Evolutionary conservation across 2,888 invertebrate species (phyloP).

Genomic region (Leucania comma): DNA sequence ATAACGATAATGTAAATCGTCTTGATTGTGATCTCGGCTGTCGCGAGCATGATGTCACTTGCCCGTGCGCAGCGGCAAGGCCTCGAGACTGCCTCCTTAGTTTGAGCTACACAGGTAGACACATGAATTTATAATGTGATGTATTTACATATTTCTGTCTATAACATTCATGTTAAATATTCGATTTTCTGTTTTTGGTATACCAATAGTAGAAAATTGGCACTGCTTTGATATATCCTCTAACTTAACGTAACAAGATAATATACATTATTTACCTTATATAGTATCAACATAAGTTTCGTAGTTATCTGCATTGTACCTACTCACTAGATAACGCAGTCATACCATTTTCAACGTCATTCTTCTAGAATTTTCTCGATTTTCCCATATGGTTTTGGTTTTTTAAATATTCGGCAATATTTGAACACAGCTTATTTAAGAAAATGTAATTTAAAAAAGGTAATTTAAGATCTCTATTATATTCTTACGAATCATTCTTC

Average conservation of each 20-base stretch:
- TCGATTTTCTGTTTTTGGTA: neutral
- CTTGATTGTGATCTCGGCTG: constrained; percentile 84
- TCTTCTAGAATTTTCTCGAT: neutral
- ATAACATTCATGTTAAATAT: neutral
- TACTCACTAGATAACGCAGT: neutral
- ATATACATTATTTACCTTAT: too few relatives aligned
- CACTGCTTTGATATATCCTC: neutral
- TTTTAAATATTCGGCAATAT: neutral
- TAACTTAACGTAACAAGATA: neutral
- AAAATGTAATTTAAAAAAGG: too few relatives aligned
- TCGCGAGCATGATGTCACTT: constrained; percentile 84
- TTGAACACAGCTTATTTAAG: neutral
- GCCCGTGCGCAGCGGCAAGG: constrained; percentile 68
- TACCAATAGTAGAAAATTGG: neutral
- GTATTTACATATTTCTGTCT: constrained; percentile 32
- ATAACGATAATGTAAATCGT: constrained; percentile 87
- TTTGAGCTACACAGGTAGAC: constrained; percentile 63
- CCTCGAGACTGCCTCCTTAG: constrained; percentile 69
- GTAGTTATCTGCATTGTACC: neutral
- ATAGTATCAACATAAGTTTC: too few relatives aligned
- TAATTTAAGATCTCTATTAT: too few relatives aligned
- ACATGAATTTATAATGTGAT: constrained; percentile 64
- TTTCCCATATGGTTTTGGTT: neutral
- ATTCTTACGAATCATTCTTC: too few relatives aligned
- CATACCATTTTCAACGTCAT: neutral